Conservation (phyloP, 2,888 invertebrate genomes). For the Limnephilus marmoratus region DNA sequence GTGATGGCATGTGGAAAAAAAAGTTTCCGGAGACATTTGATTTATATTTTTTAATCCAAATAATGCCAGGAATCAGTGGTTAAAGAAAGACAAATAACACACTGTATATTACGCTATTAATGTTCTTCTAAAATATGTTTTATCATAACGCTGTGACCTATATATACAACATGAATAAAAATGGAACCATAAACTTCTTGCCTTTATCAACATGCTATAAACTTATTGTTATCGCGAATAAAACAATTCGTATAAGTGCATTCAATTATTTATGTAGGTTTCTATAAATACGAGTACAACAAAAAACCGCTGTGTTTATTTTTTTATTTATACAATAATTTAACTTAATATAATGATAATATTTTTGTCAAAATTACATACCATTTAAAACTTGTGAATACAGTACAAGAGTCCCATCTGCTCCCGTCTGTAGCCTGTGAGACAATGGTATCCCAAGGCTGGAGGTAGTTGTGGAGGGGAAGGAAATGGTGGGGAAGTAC, state of each 20-base stretch:
- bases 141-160: not conserved
- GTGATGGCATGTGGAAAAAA: too few relatives aligned
- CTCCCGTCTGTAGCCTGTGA: too few relatives aligned
- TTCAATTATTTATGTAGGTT: not conserved
- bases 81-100: too few relatives aligned
- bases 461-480: too few relatives aligned
- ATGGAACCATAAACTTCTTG: not conserved
- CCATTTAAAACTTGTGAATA: too few relatives aligned
- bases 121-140: not conserved
- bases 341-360: not conserved
- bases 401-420: too few relatives aligned
- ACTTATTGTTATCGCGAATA: not conserved
- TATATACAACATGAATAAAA: not conserved
- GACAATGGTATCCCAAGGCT: too few relatives aligned
- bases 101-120: not conserved
- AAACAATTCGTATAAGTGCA: not conserved
- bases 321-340: too few relatives aligned
- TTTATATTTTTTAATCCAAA: too few relatives aligned
- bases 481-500: too few relatives aligned
- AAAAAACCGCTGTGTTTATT: too few relatives aligned
- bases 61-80: not conserved
- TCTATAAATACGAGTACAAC: not conserved
- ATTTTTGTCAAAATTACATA: not conserved
- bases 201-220: not conserved
- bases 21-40: too few relatives aligned